Base-by-base conservation (phyloP, 2,113 vertebrate species). In the Mobula birostris region DNA sequence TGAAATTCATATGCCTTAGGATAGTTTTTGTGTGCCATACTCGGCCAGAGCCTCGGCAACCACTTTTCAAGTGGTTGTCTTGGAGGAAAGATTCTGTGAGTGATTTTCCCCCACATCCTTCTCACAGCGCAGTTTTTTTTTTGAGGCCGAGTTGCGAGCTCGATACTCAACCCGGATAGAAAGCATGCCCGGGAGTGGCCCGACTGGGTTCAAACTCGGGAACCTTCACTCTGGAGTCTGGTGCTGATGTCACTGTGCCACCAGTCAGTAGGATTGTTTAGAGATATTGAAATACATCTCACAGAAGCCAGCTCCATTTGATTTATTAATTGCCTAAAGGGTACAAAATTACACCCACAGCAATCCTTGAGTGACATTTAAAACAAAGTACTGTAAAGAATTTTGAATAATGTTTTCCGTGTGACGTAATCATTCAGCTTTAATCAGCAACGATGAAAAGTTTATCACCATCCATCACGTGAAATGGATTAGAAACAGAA, bases 261-360 rank as follows among this genome's bases (percentile, higher is more conserved):
- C 36, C 36, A 36, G 36, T 36, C 36, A 36, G 36, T 36, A 36
- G 36, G 87, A 91, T 91, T 91, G 63, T 63, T 91, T 68, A 3
- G 87, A 92, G 32, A 32, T 21, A 72, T 70, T 92, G 32, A 66
- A 92, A 92, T 92, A 7, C 9, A 92, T 48, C 68, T 92, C 68
- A 40, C 63, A 72, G 90, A 40, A 92, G 36, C 63, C 32, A 24
- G 32, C 68, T 92, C 70, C 3, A 40, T 17, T 72, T 92, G 90
- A 72, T 92, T 32, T n/a, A 90, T 66, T 63, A 56, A 90, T 63
- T 72, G n/a, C 32, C 70, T 70, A 72, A 92, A 68, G 63, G 87
- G 29, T 12, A 27, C 63, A 68, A 68, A 85, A 85, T 5, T 68
- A 32, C n/a, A 91, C 29, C 29, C 68, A 32, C 66, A 70, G 66